Evolutionary conservation across 2,797 vertebrate species (phyloP).

Genomic region (Arctocebus calabarensis): DNA sequence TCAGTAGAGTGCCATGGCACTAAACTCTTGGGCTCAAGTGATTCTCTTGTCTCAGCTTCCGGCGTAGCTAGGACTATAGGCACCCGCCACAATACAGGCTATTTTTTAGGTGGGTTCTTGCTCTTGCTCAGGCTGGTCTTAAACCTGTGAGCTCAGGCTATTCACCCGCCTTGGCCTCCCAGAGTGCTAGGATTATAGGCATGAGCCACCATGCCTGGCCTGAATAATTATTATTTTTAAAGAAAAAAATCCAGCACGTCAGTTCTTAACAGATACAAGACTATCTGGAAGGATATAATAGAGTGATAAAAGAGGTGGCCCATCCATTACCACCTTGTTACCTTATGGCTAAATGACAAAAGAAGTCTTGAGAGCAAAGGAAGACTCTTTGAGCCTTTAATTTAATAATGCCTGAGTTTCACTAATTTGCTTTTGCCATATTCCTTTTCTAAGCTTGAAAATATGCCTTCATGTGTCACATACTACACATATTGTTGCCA

Average conservation of each 20-base stretch:
- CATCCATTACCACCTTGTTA: not conserved
- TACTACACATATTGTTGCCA: not conserved
- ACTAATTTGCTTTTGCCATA: not conserved
- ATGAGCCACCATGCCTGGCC: no score
- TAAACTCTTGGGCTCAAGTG: no score
- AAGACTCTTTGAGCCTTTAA: not conserved
- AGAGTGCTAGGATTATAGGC: no score
- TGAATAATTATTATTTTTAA: conserved; percentile 22
- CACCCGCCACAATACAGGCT: no score
- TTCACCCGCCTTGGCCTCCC: no score
- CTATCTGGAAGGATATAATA: not conserved
- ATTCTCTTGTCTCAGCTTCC: no score
- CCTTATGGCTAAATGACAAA: not conserved
- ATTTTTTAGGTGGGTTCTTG: no score
- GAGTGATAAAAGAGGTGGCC: not conserved
- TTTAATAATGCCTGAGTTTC: conserved; percentile 18
- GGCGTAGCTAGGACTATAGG: no score
- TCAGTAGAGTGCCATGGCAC: no score
- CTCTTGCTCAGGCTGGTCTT: no score
- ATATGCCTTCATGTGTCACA: not conserved
- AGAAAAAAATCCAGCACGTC: not conserved
- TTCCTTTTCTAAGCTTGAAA: conserved; percentile 19
- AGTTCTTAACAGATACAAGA: not conserved
- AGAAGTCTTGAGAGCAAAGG: not conserved
- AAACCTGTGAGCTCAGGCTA: no score